These are phyloP conservation scores for Temnothorax nylanderi DNA, from an alignment of 1,140 invertebrate genomes.

Conservation along the genomic window DNA sequence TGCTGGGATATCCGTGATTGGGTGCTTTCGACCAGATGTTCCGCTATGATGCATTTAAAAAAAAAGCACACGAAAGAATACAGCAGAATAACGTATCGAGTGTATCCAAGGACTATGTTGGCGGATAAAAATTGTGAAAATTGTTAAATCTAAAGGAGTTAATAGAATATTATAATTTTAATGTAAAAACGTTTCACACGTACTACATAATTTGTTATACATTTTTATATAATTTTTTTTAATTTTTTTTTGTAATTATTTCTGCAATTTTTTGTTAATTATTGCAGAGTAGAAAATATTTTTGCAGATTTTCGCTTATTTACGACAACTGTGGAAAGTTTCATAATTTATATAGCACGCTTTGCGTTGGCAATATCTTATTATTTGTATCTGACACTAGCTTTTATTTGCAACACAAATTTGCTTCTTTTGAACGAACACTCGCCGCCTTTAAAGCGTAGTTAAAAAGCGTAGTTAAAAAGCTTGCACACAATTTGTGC, in stretches of 20 bases:
- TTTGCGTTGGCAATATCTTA: background rate
- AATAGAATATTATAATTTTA: background rate
- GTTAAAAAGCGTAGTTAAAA: slow-evolving; percentile 53
- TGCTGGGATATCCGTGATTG: slow-evolving; percentile 43
- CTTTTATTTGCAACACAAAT: slow-evolving; percentile 23
- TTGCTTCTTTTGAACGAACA: background rate
- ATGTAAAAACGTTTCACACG: too few species aligned
- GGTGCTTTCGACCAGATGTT: slow-evolving; percentile 25
- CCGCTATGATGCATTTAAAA: slow-evolving; percentile 2
- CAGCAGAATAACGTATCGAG: background rate
- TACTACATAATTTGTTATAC: background rate
- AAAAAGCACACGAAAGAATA: background rate
- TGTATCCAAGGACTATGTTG: background rate
- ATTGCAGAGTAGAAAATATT: background rate
- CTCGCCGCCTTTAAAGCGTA: slow-evolving; percentile 7
- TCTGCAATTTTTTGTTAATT: background rate
- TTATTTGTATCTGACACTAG: background rate
- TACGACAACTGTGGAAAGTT: background rate
- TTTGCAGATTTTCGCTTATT: background rate
- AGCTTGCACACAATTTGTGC: slow-evolving; percentile 38
- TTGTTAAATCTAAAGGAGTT: background rate
- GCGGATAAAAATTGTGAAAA: background rate
- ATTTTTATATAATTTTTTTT: background rate
- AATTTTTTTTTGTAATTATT: background rate
- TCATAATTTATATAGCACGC: background rate